Base-by-base conservation (phyloP, 1,140 invertebrate species). In the Arion vulgaris region DNA sequence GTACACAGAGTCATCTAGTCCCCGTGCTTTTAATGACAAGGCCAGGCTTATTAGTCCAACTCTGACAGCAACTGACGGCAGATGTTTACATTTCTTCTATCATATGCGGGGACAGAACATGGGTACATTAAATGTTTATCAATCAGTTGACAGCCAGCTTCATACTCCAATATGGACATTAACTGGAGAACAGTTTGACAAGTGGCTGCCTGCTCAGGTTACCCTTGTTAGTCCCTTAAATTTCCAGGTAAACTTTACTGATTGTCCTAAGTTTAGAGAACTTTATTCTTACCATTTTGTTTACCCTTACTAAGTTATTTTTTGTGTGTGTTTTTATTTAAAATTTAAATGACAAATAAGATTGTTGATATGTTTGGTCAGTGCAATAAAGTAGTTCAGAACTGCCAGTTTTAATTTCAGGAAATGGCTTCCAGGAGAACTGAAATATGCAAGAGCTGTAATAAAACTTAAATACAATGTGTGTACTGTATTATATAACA, bases 1-100 rank as follows among this genome's bases (percentile, higher is more conserved):
- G 92, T 96, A 95, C 88, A 95, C 95, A 38, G 95, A 96, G 85
- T 94, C 95, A 51, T 94, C 95, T 13, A 76, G 82, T 0, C 94
- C 95, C 0, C 90, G 57, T 26, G 94, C 69, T 88, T n/a, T 0
- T 39, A 90, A 90, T 38, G 87, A 92, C 72, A 89, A 80, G 49
- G 90, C 91, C 15, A 82, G 88, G 23, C 80, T 91, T 34, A 73
- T 89, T 45, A 85, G 85, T 19, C 86, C 87, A 23, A 71, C 71
- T 15, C 87, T 89, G 66, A 85, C 82, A 38, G 81, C 87, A n/a
- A 88, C 88, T 19, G 75, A 75, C 45, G 87, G 85, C 15, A 81
- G 84, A 41, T 91, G 90, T 76, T 57, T 91, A 39, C 86, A 77
- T 17, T 96, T 96, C 89, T 96, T 94, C 93, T 95, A 93, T 87